These are phyloP conservation scores for Microctenopoma stevenorrisi DNA, from an alignment of 2,797 vertebrate species.

Conservation along the genomic window DNA sequence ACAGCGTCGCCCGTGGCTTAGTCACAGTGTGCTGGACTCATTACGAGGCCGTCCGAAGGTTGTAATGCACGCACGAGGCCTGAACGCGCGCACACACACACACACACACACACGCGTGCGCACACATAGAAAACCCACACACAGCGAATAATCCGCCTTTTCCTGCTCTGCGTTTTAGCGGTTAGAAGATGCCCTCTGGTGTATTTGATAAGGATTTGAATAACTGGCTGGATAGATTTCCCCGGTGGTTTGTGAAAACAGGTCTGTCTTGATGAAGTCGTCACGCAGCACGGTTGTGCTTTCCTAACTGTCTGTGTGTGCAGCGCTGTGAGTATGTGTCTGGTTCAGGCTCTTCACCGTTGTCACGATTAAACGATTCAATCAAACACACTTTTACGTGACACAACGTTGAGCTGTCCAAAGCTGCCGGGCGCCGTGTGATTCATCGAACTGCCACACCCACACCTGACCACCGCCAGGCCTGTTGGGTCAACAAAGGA, in stretches of 20 bases:
- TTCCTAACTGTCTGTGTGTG: constrained; percentile 33
- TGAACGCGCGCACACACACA: constrained; percentile 23
- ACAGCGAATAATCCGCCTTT: background rate
- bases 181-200: constrained; percentile 77
- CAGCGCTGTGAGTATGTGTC: too few relatives aligned
- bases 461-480: too few relatives aligned
- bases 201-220: constrained; percentile 77
- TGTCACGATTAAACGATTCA: too few relatives aligned
- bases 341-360: too few relatives aligned
- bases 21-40: constrained; percentile 72
- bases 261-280: constrained; percentile 72
- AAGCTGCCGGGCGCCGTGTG: too few relatives aligned
- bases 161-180: constrained; percentile 54
- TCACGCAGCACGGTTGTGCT: constrained; percentile 49
- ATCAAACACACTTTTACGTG: too few relatives aligned
- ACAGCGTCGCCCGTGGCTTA: constrained; percentile 69
- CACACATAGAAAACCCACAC: constrained; percentile 46
- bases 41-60: constrained; percentile 71
- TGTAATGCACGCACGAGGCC: constrained; percentile 63
- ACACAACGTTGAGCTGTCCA: too few relatives aligned
- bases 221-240: constrained; percentile 74
- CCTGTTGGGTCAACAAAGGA: too few relatives aligned
- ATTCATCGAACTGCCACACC: too few relatives aligned
- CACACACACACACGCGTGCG: constrained; percentile 26
- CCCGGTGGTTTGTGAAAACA: constrained; percentile 59